A percentile compares a stretch with the other conserved stretches of the same genome.
Evolutionary conservation across 2,113 vertebrate genomes (phyloP).

Genomic region (Poecile atricapillus): DNA sequence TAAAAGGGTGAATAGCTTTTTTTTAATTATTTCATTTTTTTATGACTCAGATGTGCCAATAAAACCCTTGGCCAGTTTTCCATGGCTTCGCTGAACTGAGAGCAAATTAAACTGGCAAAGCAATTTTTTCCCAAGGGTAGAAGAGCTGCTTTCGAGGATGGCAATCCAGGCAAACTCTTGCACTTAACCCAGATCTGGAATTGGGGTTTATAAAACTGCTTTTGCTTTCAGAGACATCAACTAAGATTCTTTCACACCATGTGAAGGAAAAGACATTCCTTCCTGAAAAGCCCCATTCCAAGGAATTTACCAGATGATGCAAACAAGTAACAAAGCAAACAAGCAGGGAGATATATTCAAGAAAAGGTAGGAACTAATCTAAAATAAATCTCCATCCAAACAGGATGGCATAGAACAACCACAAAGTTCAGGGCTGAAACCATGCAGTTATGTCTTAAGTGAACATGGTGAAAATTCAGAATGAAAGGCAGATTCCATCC

Average conservation of each 20-base stretch:
- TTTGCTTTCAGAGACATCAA: neutral
- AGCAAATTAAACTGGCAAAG: conserved; percentile 4
- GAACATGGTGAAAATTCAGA: neutral
- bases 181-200: neutral
- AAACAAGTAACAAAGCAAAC: neutral
- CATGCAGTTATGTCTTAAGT: neutral
- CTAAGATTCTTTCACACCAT: neutral
- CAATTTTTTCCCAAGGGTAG: neutral
- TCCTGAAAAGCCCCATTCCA: neutral
- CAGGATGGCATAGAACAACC: neutral
- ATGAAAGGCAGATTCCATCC: neutral
- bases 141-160: neutral
- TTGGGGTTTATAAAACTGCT: neutral
- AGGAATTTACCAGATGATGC: neutral
- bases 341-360: neutral
- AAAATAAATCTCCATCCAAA: neutral
- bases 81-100: neutral
- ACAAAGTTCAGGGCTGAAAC: neutral
- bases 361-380: neutral
- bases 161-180: neutral
- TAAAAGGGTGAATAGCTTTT: neutral
- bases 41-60: neutral
- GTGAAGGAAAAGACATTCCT: neutral
- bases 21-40: neutral
- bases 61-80: conserved; percentile 34